A percentile compares a stretch with the other conserved stretches of the same genome.
Evolutionary conservation across 2,888 invertebrate genomes (phyloP).

Genomic region (Mellilla xanthometata): DNA sequence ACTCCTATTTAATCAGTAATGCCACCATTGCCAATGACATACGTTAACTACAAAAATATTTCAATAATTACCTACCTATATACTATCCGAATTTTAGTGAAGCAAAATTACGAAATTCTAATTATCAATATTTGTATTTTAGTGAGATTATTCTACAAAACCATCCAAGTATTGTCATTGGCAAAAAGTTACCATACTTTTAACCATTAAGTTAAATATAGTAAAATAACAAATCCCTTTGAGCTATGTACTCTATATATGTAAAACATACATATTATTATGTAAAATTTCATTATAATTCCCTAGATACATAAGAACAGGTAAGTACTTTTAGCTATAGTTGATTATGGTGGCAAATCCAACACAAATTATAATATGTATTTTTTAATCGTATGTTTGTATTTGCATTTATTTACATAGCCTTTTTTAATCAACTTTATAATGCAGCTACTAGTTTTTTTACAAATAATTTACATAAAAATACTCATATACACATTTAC

Average conservation of each 20-base stretch:
- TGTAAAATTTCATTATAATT: no score
- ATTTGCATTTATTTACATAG: conserved; percentile 1
- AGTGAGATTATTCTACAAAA: conserved; percentile 24
- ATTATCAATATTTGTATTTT: conserved; percentile 34
- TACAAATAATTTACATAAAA: conserved; percentile 3
- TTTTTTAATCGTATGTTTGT: no score
- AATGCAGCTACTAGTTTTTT: neutral
- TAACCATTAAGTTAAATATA: conserved; percentile 15
- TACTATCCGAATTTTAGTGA: conserved; percentile 2
- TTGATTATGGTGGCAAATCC: no score
- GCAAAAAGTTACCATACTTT: conserved; percentile 48
- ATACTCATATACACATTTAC: conserved; percentile 20
- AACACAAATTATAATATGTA: no score
- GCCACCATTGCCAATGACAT: conserved; percentile 61
- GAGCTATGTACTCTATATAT: neutral
- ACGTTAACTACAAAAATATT: conserved; percentile 5
- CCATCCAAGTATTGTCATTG: conserved; percentile 61
- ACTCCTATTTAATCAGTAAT: conserved; percentile 25
- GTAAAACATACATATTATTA: no score
- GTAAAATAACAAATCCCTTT: neutral
- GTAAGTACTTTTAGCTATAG: no score
- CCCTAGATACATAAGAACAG: no score
- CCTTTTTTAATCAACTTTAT: no score
- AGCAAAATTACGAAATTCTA: conserved; percentile 14
- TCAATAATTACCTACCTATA: neutral